Base-by-base conservation (phyloP, 2,113 vertebrate genomes). In the Scalopus aquaticus region DNA sequence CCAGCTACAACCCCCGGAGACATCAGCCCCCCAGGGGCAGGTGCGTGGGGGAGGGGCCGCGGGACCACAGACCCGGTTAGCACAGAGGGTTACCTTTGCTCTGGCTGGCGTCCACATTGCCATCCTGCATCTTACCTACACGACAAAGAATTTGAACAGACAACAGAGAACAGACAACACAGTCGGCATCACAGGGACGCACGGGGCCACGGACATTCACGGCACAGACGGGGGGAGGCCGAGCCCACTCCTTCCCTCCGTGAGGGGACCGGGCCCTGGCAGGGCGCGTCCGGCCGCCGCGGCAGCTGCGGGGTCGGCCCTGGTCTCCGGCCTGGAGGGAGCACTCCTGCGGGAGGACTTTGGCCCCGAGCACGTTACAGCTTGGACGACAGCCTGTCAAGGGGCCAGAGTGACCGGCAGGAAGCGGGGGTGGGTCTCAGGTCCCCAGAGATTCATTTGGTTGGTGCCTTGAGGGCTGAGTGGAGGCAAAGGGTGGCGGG, bases 61-160 rank as follows among this genome's bases (percentile, higher is more conserved):
- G 85, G 90, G 87, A 77, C 58, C 74, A 39, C 74, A 62, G 88
- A 86, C 85, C 96, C 89, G 49, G 95, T 97, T 92, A 98, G 90
- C 39, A 96, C 22, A 58, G 98, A 98, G 97, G 96, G 98, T 99
- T 99, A 99, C 99, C 99, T 99, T 99, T 99, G 98, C 99, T 99
- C 98, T 99, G 99, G 99, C 99, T 99, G 99, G 98, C 98, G 98
- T 99, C 99, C 99, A 99, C 99, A 99, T 99, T 99, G 97, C 99
- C 99, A 99, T 99, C 99, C 99, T 99, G 99, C 99, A 99, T 99
- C 99, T 99, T 99, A 99, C 99, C 99, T 99, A 99, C 99, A 99
- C 96, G 98, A 99, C 99, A 99, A 98, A 99, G 98, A 99, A 99
- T 99, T 99, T 99, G 98, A 98, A 99, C 99, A 99, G 99, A 99